Conservation (phyloP, 2,888 invertebrate genomes). For the Apoda limacodes region DNA sequence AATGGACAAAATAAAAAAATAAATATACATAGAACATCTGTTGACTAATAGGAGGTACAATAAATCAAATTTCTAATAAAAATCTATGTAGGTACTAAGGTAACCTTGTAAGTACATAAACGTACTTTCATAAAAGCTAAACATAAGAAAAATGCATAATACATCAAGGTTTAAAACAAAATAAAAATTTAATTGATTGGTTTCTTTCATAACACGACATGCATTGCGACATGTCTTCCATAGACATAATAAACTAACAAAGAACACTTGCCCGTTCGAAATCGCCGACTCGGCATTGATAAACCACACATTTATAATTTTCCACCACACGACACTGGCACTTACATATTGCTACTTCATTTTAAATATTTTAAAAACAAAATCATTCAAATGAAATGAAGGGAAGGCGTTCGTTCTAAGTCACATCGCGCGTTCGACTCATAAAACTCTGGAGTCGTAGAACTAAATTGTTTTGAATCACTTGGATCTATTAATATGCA, state of each 20-base stretch:
- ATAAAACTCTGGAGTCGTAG: slow-evolving; percentile 41
- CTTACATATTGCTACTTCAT: background rate
- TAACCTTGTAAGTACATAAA: too few species aligned
- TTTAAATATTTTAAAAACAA: background rate
- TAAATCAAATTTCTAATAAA: too few species aligned
- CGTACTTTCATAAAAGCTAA: too few species aligned
- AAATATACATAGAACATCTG: too few species aligned
- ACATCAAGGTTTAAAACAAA: too few species aligned
- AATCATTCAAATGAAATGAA: slow-evolving; percentile 7
- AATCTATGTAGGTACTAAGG: too few species aligned
- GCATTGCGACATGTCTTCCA: slow-evolving; percentile 15
- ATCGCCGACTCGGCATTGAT: background rate
- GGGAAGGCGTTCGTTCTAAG: slow-evolving; percentile 24
- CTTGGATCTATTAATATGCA: slow-evolving; percentile 64
- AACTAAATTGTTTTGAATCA: slow-evolving; percentile 57
- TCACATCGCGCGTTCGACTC: slow-evolving; percentile 54
- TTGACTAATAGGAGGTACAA: too few species aligned
- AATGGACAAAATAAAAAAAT: too few species aligned
- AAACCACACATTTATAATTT: background rate
- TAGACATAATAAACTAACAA: slow-evolving; percentile 15
- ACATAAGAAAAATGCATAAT: too few species aligned
- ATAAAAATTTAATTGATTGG: too few species aligned
- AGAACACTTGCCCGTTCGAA: background rate
- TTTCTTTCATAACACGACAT: slow-evolving; percentile 13
- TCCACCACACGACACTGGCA: background rate